A percentile compares a stretch with the other conserved stretches of the same genome.
Conservation (phyloP, 1,140 invertebrate species). For the Lordiphosa mommai region DNA sequence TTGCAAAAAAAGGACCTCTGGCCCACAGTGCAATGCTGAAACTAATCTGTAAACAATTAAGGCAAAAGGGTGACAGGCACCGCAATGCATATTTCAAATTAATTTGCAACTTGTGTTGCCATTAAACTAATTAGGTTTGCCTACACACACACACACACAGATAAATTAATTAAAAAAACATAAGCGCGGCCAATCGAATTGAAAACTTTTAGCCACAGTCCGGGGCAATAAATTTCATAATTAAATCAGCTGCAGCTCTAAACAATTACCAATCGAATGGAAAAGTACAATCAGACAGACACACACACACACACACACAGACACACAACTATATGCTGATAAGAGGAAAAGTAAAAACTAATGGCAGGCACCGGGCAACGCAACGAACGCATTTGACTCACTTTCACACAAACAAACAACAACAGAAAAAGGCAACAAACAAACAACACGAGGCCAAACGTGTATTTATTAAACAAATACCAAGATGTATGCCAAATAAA, state of each 20-base stretch:
- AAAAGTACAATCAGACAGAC: conserved; percentile 44
- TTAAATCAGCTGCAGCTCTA: conserved; percentile 37
- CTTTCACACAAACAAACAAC: conserved; percentile 68
- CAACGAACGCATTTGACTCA: conserved; percentile 51
- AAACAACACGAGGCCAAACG: conserved; percentile 30
- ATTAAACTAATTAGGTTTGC: conserved; percentile 56
- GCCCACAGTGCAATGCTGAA: conserved; percentile 21
- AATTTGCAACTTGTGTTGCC: conserved; percentile 67
- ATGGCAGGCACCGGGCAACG: background rate
- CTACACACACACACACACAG: conserved; percentile 16
- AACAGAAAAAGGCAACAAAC: conserved; percentile 39
- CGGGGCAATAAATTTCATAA: conserved; percentile 27
- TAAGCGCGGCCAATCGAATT: background rate
- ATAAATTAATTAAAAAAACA: conserved; percentile 9
- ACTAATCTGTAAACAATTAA: conserved; percentile 73
- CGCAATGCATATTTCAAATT: conserved; percentile 49
- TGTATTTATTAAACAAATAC: conserved; percentile 21
- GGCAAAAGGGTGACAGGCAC: conserved; percentile 16
- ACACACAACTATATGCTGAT: conserved; percentile 41
- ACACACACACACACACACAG: conserved; percentile 18
- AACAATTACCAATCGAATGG: conserved; percentile 18
- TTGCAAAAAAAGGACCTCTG: too few relatives aligned
- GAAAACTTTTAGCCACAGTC: conserved; percentile 21
- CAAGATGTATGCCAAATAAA: conserved; percentile 21
- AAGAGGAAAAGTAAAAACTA: conserved; percentile 34